Evolutionary conservation across 2,888 invertebrate species (phyloP), one percentile per base, ranked within the genome.

Genomic region (Pseudoips prasinana): DNA sequence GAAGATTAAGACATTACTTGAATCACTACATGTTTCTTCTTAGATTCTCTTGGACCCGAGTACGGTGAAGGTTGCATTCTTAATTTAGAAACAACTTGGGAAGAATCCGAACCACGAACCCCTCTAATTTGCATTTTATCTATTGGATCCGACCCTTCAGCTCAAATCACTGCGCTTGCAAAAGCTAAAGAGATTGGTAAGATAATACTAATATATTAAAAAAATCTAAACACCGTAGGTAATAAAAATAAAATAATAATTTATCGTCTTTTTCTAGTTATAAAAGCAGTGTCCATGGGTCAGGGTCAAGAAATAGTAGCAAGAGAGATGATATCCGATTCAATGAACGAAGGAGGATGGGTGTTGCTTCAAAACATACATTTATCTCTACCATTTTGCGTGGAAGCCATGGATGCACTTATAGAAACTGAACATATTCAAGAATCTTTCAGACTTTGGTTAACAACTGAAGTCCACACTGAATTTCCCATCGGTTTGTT

Each of bases 131-230:
- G 98, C 62, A 94, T 98, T 56, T 85, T 98, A 8, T 97, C 98
- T 0, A 97, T 96, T 60, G 98, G 98, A 0, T 98, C 98, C 0
- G 98, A 98, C 88, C 98, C 98, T 1, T 97, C 98, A n/a, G 94
- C 96, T 6, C 97, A 98, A 86, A 97, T 98, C 46, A 94, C 94
- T 22, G 87, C 91, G 6, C 81, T 98, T 27, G 96, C 98, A 1
- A 98, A 98, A 82, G 88, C 92, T 31, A 95, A 95, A 80, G 93
- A 94, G 59, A 94, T 95, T 36, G 90, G 97, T 97, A 86, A 90
- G 92, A 3, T 5, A 14, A 5, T 20, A 20, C 3, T 7, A 20
- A 2, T 20, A 5, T 2, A 20, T 20, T 8, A 7, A 1, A 7
- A 7, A 3, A 1, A 22, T n/a, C 9, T 26, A 8, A 17, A 23